These are phyloP conservation scores for Rugalucina vietnamica DNA, from an alignment of 2,888 invertebrate species.

Conservation along the genomic window DNA sequence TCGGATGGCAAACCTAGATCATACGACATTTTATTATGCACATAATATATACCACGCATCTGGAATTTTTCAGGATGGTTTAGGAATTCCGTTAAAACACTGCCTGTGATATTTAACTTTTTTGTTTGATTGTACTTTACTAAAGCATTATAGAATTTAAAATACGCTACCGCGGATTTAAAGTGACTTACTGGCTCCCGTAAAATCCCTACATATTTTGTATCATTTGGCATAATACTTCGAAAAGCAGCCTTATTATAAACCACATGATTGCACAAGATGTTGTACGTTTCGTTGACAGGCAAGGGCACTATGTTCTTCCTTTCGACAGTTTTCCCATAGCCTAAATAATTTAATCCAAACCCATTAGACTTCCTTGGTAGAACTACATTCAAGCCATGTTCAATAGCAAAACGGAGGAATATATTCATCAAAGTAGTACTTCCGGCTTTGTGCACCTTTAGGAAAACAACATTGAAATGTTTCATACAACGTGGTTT, in stretches of 20 bases:
- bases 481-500: conserved; percentile 31
- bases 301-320: conserved; percentile 69
- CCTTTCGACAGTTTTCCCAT: conserved; percentile 57
- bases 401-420: conserved; percentile 67
- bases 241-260: conserved; percentile 71
- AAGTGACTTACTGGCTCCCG: conserved; percentile 70
- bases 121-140: not conserved
- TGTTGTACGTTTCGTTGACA: conserved; percentile 67
- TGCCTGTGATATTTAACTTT: not conserved
- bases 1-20: conserved; percentile 60
- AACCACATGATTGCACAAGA: conserved; percentile 76
- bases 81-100: conserved; percentile 37
- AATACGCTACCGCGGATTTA: conserved; percentile 69
- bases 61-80: conserved; percentile 14
- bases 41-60: conserved; percentile 33
- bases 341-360: conserved; percentile 68
- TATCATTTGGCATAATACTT: conserved; percentile 63
- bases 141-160: conserved; percentile 55
- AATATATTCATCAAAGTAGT: conserved; percentile 77
- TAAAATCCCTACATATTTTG: conserved; percentile 68
- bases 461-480: conserved; percentile 66
- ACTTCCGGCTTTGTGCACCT: conserved; percentile 78
- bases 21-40: conserved; percentile 63
- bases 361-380: conserved; percentile 58
- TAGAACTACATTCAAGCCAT: conserved; percentile 73